Conservation (phyloP, 2,888 invertebrate species). For the Eustalomyia histrio region DNA sequence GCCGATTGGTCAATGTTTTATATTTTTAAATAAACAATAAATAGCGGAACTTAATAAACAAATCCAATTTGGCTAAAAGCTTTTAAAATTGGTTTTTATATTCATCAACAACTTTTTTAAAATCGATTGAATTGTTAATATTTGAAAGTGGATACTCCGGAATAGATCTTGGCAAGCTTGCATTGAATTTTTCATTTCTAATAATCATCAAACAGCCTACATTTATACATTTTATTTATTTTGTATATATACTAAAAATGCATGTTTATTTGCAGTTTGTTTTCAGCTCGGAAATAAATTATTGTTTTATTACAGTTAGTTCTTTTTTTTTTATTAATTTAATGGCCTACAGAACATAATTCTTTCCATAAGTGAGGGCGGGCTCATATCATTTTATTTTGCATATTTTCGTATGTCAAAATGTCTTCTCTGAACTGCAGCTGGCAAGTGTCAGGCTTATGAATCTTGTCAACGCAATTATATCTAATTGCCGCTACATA, state of each 20-base stretch:
- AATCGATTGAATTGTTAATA: no score
- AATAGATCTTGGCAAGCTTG: not conserved
- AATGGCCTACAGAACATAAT: not conserved
- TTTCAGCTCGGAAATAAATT: not conserved
- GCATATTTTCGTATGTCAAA: constrained; percentile 54
- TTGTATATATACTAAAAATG: not conserved
- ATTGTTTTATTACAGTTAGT: not conserved
- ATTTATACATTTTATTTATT: no score
- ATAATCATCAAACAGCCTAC: not conserved
- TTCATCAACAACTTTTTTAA: no score
- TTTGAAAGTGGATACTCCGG: no score
- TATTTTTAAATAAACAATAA: no score
- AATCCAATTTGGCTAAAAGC: no score
- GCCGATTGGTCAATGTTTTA: no score
- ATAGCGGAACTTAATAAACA: no score
- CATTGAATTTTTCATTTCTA: no score
- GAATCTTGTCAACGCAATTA: constrained; percentile 65
- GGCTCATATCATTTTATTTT: constrained; percentile 20
- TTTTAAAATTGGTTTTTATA: no score
- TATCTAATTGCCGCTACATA: constrained; percentile 65
- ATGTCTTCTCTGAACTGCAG: constrained; percentile 57
- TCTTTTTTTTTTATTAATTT: not conserved
- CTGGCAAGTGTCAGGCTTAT: constrained; percentile 64
- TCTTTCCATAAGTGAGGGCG: not conserved
- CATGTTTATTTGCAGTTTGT: not conserved